Conservation (phyloP, 2,888 invertebrate genomes). For the Drosophila yooni region DNA sequence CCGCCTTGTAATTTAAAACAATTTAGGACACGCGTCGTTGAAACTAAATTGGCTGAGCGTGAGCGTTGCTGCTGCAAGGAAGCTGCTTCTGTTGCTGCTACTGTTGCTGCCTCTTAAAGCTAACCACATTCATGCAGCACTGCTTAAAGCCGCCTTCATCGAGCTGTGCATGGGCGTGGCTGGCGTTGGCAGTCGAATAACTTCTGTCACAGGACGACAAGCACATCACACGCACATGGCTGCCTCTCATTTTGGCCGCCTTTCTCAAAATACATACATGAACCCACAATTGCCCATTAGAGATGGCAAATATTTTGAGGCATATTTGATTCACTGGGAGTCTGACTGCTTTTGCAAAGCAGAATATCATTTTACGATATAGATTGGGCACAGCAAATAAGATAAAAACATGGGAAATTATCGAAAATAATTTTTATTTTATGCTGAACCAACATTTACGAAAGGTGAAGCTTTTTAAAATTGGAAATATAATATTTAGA, state of each 20-base stretch:
- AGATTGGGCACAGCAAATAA: background rate
- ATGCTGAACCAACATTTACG: background rate
- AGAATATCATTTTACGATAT: background rate
- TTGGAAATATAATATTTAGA: background rate
- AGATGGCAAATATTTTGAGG: conserved; percentile 20
- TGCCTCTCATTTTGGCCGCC: conserved; percentile 32
- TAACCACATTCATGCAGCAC: conserved; percentile 13
- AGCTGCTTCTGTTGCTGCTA: conserved; percentile 19
- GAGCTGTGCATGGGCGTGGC: conserved; percentile 45
- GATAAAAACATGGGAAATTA: background rate
- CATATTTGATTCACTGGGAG: background rate
- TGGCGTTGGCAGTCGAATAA: conserved; percentile 40
- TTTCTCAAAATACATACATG: conserved; percentile 37
- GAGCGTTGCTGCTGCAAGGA: conserved; percentile 21
- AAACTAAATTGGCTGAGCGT: conserved; percentile 54
- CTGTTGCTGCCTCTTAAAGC: conserved; percentile 5
- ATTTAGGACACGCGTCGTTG: conserved; percentile 73
- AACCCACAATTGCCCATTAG: conserved; percentile 43
- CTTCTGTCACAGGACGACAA: conserved; percentile 56
- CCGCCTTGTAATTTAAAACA: conserved; percentile 77
- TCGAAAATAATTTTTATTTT: background rate
- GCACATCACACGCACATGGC: conserved; percentile 36
- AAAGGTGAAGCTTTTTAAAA: background rate
- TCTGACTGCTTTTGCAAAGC: background rate
- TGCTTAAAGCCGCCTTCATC: conserved; percentile 35